These are phyloP conservation scores for Meghimatium bilineatum DNA, from an alignment of 2,888 invertebrate genomes.

Conservation along the genomic window DNA sequence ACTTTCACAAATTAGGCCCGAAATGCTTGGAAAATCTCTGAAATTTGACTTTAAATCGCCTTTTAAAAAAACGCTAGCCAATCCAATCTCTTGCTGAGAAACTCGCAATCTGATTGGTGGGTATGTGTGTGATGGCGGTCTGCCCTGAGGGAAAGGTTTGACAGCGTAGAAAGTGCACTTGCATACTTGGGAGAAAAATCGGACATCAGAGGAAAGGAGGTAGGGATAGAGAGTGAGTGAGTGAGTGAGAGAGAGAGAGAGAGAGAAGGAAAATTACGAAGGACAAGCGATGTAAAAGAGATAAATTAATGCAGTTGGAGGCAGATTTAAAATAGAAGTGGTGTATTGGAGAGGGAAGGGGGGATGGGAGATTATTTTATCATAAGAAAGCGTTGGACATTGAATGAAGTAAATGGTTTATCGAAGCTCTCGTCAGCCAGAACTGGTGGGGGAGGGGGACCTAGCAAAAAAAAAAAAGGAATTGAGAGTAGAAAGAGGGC, in stretches of 20 bases:
- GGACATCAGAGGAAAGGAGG: constrained; percentile 14
- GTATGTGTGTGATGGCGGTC: constrained; percentile 7
- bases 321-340: background rate
- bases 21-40: constrained; percentile 1
- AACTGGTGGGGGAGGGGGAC: background rate
- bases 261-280: constrained; percentile 32
- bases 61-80: constrained; percentile 25
- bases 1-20: background rate
- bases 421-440: background rate
- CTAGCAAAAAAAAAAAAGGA: background rate
- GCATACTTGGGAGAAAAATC: constrained; percentile 4
- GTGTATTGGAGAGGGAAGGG: no score
- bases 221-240: no score
- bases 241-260: no score
- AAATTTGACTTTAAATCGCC: constrained; percentile 31
- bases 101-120: constrained; percentile 34
- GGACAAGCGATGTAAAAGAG: background rate
- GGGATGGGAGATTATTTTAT: background rate
- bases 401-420: constrained; percentile 10
- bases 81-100: constrained; percentile 35
- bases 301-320: constrained; percentile 26
- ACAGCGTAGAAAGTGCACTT: constrained; percentile 18
- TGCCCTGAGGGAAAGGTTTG: background rate
- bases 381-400: background rate
- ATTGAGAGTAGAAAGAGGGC: background rate